Evolutionary conservation across 2,797 vertebrate species (phyloP), one percentile per base, ranked within the genome.

Genomic region (Mormyrops attenuatus): DNA sequence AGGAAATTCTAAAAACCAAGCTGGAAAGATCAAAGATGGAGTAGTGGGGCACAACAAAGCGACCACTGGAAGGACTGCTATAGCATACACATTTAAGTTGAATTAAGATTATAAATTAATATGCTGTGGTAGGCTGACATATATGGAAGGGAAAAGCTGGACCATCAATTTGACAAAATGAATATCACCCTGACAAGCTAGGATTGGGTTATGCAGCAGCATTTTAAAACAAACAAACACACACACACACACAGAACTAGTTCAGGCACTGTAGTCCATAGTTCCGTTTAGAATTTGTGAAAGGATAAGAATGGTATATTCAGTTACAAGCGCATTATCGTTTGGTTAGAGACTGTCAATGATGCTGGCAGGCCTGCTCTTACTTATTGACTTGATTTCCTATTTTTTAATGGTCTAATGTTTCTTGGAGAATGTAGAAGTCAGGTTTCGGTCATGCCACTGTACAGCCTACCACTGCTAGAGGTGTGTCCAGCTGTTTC

Each of bases 21-120:
- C 97, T 99, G 86, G 98, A 99, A 95, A 96, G 98, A 90, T 99
- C 98, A 88, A 99, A 99, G 95, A 99, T 99, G 98, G 98, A 99
- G 93, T 99, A 94, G 92, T 90, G 44, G 49, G 22, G 87, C 41
- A 9, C 22, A 22, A 66, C n/a, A 87, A 15, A 50, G 87, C 91
- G 89, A 41, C 89, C 90, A 84, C 80, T 93, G 89, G 91, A 91
- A 90, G 89, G 87, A 17, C 89, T 77, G 44, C 52, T 85, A 69
- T 50, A 7, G 49, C n/a, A 47, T 85, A 73, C 15, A n/a, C 55
- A 88, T 47, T 47, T 38, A 8, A 63, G 87, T 41, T 63, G 38
- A 86, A 87, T 60, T 87, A 38, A 87, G 52, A 20, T 87, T 41
- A 50, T 50, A 41, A 55, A 41, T 55, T n/a, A 38, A 38, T 60